Base-by-base conservation (phyloP, 2,113 vertebrate genomes). In the Crotalus horridus region DNA sequence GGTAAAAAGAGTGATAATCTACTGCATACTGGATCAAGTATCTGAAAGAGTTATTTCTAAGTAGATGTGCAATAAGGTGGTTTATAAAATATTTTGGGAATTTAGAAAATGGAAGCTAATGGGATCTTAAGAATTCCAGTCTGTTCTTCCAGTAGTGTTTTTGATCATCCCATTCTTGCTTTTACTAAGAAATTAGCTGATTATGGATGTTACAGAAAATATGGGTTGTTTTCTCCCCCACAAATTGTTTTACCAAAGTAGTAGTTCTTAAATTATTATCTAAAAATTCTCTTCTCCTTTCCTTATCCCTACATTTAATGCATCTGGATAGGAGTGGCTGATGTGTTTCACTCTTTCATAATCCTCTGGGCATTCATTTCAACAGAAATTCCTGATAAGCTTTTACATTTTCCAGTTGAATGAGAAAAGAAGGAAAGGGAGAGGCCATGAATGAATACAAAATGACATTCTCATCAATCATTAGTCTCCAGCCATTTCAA, bases 401-500 rank as follows among this genome's bases (percentile, higher is more conserved):
- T 95, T 94, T 96, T 91, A 95, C 94, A 93, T 69, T 94, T 96
- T 95, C 85, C 5, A 90, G 55, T 0, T 0, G 90, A 6, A 64
- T 74, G 51, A 90, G 93, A 89, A 95, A 91, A n/a, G 88, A 96
- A 92, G 39, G 59, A 1, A 88, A 95, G 96, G 96, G 96, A 96
- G 96, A 96, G 96, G 96, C 59, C 13, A 85, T 59, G 85, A 2
- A 26, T 94, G 96, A 97, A 96, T 87, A 92, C 95, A 94, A 90
- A 87, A 86, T 94, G 95, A 93, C 95, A 93, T 95, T 96, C 93
- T 97, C 96, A 97, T 97, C 97, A 96, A 94, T 97, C 97, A 94
- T 93, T 96, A 94, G 95, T 90, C 95, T 93, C 87, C 94, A 96
- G 94, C 96, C 95, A 94, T 95, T 96, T 95, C 93, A 92, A 95